Base-by-base conservation (phyloP, 2,113 vertebrate species). In the Anguilla japonica region DNA sequence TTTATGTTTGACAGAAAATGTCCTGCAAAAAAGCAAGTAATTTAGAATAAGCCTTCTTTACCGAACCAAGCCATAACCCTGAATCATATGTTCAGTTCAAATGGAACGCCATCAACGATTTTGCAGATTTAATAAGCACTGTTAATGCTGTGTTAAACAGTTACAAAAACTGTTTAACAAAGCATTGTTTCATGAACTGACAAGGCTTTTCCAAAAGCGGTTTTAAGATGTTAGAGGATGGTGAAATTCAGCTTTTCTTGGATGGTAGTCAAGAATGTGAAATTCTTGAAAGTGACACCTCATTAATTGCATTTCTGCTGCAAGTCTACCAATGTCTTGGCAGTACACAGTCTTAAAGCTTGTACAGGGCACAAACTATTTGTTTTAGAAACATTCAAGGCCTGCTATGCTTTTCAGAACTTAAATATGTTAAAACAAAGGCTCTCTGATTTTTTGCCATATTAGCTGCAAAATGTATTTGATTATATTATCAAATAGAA, bases 1-100 rank as follows among this genome's bases (percentile, higher is more conserved):
- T 87, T 87, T 88, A 84, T 81, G 56, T 71, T 75, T 84, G 63
- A 81, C 84, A 75, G 86, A 29, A 89, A 16, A 56, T 84, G 67
- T 80, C 85, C 88, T 89, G 84, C 41, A 87, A 87, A n/a, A 83
- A 83, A 40, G 26, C 39, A 63, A 18, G 50, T 41, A 86, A 3
- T 41, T 56, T 78, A 56, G 79, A 56, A 43, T 41, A 8, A 46
- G 26, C 3, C 26, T 60, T 60, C 2, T 41, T 46, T 22, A 26
- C 29, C 41, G 14, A 79, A 40, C 5, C 26, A 5, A 43, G 34
- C 41, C 26, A 84, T 22, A 75, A 41, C 29, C 18, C 20, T 87
- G 41, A 6, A 40, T 46, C n/a, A 29, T 39, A 84, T 34, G 13
- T 46, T 46, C 43, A 46, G 14, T 3, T 26, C n/a, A 75, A 82